phyloP scores from a whole-genome alignment of 2,113 vertebrate species.

The Empidonax alnorum region DNA sequence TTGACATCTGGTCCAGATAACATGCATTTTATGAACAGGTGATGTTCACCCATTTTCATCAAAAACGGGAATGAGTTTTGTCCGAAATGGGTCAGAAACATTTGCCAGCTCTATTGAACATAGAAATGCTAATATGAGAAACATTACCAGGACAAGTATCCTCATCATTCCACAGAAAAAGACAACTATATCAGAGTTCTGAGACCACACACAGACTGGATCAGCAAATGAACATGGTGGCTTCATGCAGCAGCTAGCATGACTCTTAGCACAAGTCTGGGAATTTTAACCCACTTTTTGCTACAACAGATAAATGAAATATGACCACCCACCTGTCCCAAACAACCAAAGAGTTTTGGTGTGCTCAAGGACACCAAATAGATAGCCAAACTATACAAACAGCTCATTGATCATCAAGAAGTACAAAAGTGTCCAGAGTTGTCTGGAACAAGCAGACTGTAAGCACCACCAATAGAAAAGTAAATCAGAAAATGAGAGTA shows the following conservation, averaged over 20 bases:
- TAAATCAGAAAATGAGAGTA: neutral
- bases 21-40: neutral
- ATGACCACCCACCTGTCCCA: neutral
- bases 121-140: neutral
- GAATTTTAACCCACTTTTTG: neutral
- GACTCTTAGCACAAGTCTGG: neutral
- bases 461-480: neutral
- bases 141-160: neutral
- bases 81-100: accelerated
- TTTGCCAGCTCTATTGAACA: neutral
- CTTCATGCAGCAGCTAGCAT: neutral
- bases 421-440: neutral
- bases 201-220: neutral
- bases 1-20: neutral
- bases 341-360: neutral
- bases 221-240: accelerated
- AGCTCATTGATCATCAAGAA: neutral
- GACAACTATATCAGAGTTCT: neutral
- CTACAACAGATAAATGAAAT: neutral
- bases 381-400: neutral
- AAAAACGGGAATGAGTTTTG: neutral
- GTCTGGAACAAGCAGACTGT: neutral
- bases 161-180: neutral
- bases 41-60: neutral
- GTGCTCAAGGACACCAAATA: neutral